phyloP scores from a whole-genome alignment of 1,140 invertebrate genomes.

The Drosophila guanche region DNA sequence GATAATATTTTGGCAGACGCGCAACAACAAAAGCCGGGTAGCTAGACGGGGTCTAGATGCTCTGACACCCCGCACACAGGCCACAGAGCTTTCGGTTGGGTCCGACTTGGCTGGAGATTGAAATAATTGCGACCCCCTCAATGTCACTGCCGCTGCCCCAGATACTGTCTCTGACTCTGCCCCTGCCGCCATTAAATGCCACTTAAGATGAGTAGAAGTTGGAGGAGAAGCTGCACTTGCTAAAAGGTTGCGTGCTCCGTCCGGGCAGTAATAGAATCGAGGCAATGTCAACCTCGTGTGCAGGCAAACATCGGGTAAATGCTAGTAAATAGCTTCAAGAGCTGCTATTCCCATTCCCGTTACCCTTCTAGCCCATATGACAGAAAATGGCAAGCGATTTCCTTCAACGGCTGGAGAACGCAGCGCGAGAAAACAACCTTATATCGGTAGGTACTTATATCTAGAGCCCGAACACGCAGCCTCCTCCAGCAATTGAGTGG shows the following conservation, averaged over 20 bases:
- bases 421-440: constrained; percentile 42
- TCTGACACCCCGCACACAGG: constrained; percentile 7
- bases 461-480: constrained; percentile 32
- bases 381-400: constrained; percentile 53
- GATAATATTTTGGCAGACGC: constrained; percentile 27
- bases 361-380: constrained; percentile 29
- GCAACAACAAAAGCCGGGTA: constrained; percentile 13
- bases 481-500: constrained; percentile 29
- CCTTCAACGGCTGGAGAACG: constrained; percentile 42
- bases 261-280: constrained; percentile 41
- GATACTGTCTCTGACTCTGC: constrained; percentile 10
- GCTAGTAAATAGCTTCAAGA: constrained; percentile 46
- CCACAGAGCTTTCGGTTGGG: background rate
- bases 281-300: constrained; percentile 52
- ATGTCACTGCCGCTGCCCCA: constrained; percentile 19
- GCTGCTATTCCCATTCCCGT: constrained; percentile 16
- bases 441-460: constrained; percentile 12
- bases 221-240: constrained; percentile 51
- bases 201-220: constrained; percentile 52
- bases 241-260: constrained; percentile 60
- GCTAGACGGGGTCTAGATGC: background rate
- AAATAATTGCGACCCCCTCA: constrained; percentile 7
- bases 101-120: constrained; percentile 9
- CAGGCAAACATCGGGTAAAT: constrained; percentile 47
- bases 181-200: constrained; percentile 67